Evolutionary conservation across 2,113 vertebrate genomes (phyloP).

Genomic region (Protomyctophum bolini): DNA sequence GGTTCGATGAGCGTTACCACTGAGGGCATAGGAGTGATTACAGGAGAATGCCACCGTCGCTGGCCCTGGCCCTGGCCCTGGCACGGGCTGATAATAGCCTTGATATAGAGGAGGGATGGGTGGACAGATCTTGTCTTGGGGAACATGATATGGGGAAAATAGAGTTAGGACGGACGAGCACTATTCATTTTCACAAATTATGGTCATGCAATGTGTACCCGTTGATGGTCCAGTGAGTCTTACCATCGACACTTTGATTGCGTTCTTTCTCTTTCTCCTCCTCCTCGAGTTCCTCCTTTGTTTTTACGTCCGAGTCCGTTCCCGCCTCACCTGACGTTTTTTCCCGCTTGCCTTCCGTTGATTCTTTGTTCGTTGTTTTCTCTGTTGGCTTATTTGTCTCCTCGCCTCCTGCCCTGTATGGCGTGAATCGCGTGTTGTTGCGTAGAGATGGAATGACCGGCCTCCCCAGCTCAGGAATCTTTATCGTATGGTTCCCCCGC

Average conservation of each 20-base stretch:
- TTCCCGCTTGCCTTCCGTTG: background rate
- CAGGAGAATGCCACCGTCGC: conserved; percentile 87
- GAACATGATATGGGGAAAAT: background rate
- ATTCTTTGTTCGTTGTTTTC: conserved; percentile 11
- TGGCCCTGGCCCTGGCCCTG: conserved; percentile 78
- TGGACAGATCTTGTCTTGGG: conserved; percentile 84
- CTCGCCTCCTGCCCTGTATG: conserved; percentile 53
- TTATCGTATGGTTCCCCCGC: conserved; percentile 45
- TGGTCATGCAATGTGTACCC: background rate
- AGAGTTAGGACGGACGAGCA: background rate
- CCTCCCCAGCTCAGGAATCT: conserved; percentile 15
- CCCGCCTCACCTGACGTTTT: conserved; percentile 11
- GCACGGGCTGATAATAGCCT: conserved; percentile 83
- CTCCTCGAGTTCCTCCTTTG: conserved; percentile 33
- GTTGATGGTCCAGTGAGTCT: background rate
- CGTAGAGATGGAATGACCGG: conserved; percentile 37
- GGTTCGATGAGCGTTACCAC: conserved; percentile 82
- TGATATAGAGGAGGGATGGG: conserved; percentile 85
- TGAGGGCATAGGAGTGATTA: conserved; percentile 91
- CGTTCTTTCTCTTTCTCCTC: conserved; percentile 61
- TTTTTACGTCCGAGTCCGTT: conserved; percentile 34
- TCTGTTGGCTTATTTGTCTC: conserved; percentile 40
- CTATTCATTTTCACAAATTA: background rate
- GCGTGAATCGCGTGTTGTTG: conserved; percentile 62
- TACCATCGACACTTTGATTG: conserved; percentile 72